Base-by-base conservation (phyloP, 1,140 invertebrate species). In the Apis florea region DNA sequence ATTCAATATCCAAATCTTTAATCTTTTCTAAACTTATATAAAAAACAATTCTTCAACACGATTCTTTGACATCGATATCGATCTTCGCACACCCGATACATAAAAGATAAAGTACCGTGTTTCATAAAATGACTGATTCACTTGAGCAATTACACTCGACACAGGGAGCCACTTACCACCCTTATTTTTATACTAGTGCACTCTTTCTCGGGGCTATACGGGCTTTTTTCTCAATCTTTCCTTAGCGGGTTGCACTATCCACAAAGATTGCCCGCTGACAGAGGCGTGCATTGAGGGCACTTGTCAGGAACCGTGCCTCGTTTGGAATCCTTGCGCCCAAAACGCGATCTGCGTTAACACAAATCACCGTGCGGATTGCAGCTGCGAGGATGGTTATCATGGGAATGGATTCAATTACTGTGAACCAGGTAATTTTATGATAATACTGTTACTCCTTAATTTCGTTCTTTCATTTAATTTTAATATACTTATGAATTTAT, bases 261-360 rank as follows among this genome's bases (percentile, higher is more conserved):
- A 98, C 94, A 95, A 96, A 88, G 97, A 98, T 87, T 98, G 97
- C 91, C 95, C 95, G 64, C 91, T 96, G 88, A 96, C 96, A 26
- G 96, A 97, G 93, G 96, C 96, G 89, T 98, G 97, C 94, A 95
- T 97, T 90, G 96, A 96, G 92, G 94, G 95, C 89, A 95, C 95
- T 92, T 98, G 97, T 92, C 96, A 96, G 92, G 96, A 96, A 92
- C 97, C 97, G 31, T 98, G 97, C 92, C 95, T 95, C 86, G 94
- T 97, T 76, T 95, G 96, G 87, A 97, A 97, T 92, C 97, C 96
- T 19, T 98, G 98, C 91, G 96, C 96, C 83, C 94, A 95, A 83
- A 96, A 98, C 92, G 97, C 97, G 58, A 94, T 97, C 79, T 98
- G 98, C 94, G 95, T 98, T 91, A 98, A 98, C 88, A 96, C 96